Percentiles rank a stretch among this genome's conserved stretches.
Evolutionary conservation across 2,797 vertebrate genomes (phyloP).

Genomic region (Brachyrhaphis roseni): DNA sequence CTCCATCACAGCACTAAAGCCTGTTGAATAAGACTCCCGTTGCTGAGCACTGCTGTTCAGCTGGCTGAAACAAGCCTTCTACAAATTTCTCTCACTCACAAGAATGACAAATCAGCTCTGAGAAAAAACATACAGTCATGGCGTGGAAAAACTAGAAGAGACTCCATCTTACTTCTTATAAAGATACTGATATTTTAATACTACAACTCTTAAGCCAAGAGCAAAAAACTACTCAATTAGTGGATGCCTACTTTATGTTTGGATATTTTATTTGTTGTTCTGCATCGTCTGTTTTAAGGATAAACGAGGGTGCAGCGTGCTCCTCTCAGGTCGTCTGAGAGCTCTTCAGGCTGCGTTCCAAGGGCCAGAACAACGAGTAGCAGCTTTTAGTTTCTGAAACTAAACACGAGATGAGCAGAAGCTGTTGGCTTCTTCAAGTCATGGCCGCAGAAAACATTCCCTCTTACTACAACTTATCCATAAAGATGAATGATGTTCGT

Average conservation of each 20-base stretch:
- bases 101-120: background rate
- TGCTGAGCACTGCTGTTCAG: background rate
- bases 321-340: background rate
- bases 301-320: background rate
- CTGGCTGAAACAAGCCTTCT: background rate
- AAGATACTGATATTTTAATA: background rate
- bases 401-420: background rate
- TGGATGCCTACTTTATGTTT: background rate
- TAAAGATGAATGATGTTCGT: background rate
- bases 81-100: background rate
- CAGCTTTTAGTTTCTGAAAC: background rate
- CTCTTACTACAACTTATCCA: background rate
- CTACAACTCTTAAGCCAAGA: background rate
- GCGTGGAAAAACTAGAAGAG: background rate
- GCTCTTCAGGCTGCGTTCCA: background rate
- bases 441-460: background rate
- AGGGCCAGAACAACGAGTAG: background rate
- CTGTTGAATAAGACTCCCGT: background rate
- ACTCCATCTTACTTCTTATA: background rate
- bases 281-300: background rate
- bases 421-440: background rate
- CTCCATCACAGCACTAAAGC: background rate
- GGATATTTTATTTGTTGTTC: background rate
- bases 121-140: background rate
- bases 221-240: background rate